These are phyloP conservation scores for Zelleria hepariella DNA, from an alignment of 2,888 invertebrate genomes.

Conservation along the genomic window DNA sequence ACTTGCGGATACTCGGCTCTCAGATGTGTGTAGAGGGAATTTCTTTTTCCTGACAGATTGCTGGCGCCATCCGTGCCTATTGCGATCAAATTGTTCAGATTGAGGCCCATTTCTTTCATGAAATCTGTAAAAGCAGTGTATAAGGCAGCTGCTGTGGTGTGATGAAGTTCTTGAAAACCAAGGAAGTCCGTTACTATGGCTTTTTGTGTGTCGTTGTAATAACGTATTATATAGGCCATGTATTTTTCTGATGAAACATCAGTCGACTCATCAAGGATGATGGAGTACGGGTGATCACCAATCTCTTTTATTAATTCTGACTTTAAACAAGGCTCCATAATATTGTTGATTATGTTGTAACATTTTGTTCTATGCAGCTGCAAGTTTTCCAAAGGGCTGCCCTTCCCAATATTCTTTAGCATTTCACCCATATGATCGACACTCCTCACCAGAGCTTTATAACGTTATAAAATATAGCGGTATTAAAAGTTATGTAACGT, in stretches of 20 bases:
- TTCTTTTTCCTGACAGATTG: slow-evolving; percentile 12
- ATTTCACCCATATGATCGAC: neutral
- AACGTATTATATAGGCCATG: neutral
- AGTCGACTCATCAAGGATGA: neutral
- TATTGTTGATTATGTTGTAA: neutral
- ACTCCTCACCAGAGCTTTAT: neutral
- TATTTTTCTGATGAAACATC: neutral
- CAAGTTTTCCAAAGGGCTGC: neutral
- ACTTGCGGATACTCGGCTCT: slow-evolving; percentile 12
- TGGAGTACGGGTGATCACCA: neutral
- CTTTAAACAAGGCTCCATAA: neutral
- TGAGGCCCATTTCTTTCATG: neutral
- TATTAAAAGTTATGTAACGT: no score
- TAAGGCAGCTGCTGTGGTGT: neutral
- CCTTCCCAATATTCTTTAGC: neutral
- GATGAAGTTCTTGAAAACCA: neutral
- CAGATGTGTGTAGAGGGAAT: slow-evolving; percentile 12
- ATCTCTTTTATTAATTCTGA: neutral
- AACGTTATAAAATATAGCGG: no score
- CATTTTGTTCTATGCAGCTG: neutral
- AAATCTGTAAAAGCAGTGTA: neutral
- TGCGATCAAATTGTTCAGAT: slow-evolving; percentile 11
- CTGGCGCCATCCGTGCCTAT: slow-evolving; percentile 15
- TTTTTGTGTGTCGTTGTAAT: neutral
- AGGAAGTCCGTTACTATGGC: neutral